Evolutionary conservation across 2,113 vertebrate species (phyloP), one percentile per base, ranked within the genome.

Genomic region (Aspidoscelis tigris): DNA sequence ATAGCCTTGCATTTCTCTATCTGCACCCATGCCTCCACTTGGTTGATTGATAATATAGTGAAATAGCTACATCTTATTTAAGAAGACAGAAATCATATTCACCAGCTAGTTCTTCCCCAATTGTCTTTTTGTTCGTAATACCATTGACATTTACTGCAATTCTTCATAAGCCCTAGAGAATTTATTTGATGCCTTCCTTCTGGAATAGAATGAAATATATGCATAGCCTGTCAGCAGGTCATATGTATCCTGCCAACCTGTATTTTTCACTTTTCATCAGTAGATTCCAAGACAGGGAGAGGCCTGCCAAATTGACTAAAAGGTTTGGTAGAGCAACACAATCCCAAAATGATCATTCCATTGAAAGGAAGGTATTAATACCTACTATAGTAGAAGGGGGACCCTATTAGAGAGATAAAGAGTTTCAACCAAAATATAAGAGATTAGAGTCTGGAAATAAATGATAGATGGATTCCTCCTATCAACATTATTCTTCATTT

Each of bases 191-290:
- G 89, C 84, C 77, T 88, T 87, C 82, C 83, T 89, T 83, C 84
- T 89, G 81, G 83, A 94, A 93, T 88, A 0, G 0, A 92, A 90
- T 90, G 86, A 93, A 91, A 90, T 89, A 94, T 91, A 89, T 92
- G 92, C 88, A 90, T 89, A 93, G 89, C 82, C 93, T 95, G 90
- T 93, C 92, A 93, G 87, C 92, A 89, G 94, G 92, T 94, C 93
- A 92, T 92, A 90, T 92, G 89, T 93, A 93, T 93, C 83, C 92
- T 94, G 93, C 92, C 93, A 94, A 93, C 91, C 89, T 92, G 92
- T 89, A 94, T 93, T 93, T 93, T 94, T 94, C 92, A 94, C 90
- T 94, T 93, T 94, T 93, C 92, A 93, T 93, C 93, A 90, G 88
- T 81, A 69, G 88, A 89, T 94, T 92, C 92, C 90, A 89, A 95